Base-by-base conservation (phyloP, 2,888 invertebrate species). In the Sphecodes monilicornis region DNA sequence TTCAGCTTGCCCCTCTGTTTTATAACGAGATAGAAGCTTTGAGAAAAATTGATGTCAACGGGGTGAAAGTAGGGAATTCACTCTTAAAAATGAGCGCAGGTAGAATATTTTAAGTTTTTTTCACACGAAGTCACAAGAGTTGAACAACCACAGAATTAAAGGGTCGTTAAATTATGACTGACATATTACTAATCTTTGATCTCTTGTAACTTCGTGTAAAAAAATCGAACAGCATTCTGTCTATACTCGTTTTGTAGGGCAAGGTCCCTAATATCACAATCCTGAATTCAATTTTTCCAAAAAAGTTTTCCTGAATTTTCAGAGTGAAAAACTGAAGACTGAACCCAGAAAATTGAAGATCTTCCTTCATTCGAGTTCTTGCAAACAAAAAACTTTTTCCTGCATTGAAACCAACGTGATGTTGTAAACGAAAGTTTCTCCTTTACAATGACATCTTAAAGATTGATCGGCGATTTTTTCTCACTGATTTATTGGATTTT, bases 241-340 rank as follows among this genome's bases (percentile, higher is more conserved):
- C 50, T 22, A 2, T 8, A 8, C 8, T 22, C 22, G 8, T 22
- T 50, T 0, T 6, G 22, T 22, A 50, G 22, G 22, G 46, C 0
- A 0, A 50, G 1, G 1, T 6, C 46, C 8, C 0, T 8, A 22
- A 18, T 8, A 6, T 8, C 22, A 8, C 18, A 18, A 0, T 6
- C 1, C 18, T 46, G 46, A 2, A 5, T 46, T 22, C 5, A 18
- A 46, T 18, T 18, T 6, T 46, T 2, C 1, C 4, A 16, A 16
- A 43, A 43, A 43, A 16, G 16, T 43, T 16, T 1, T 16, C 6
- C 46, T 16, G 18, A 18, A 46, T 18, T 18, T 6, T 18, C 46
- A 18, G 18, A 46, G 18, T 8, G 22, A 2, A 50, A 50, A 22
- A 50, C 46, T 22, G 46, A 6, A 22, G 22, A 6, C 46, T 22